phyloP scores from a whole-genome alignment of 2,888 invertebrate genomes.

The Drosophila birchii region DNA sequence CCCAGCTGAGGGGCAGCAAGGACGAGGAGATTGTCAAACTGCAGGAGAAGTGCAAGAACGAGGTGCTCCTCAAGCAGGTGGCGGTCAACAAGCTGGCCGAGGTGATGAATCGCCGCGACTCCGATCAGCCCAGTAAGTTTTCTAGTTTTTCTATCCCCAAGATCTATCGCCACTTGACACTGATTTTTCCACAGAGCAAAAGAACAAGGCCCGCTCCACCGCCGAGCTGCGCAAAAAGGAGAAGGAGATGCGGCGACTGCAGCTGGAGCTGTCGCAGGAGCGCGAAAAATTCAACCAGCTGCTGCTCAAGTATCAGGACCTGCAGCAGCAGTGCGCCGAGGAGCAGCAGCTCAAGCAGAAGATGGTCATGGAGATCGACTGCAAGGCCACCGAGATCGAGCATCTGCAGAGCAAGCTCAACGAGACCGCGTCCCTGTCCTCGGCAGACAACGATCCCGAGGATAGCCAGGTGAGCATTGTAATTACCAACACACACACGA shows the following conservation, averaged over 20 bases:
- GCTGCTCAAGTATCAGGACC: constrained; percentile 93
- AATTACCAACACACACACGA: constrained; percentile 4
- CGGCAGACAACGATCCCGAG: constrained; percentile 94
- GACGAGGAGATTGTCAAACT: constrained; percentile 92
- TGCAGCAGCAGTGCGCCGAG: constrained; percentile 92
- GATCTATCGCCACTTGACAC: too few species aligned
- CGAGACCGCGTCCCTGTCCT: constrained; percentile 96
- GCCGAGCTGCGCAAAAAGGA: constrained; percentile 94
- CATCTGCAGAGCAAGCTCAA: constrained; percentile 94
- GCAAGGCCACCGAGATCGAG: constrained; percentile 98
- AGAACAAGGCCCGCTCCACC: constrained; percentile 91
- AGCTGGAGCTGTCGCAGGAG: constrained; percentile 97
- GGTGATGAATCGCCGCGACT: constrained; percentile 96
- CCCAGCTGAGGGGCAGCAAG: constrained; percentile 88
- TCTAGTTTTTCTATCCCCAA: background rate
- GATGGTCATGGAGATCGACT: constrained; percentile 97
- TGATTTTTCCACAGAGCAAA: constrained; percentile 86
- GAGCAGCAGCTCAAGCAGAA: constrained; percentile 89
- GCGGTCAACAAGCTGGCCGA: constrained; percentile 99
- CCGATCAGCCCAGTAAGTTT: constrained; percentile 87
- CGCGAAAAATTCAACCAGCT: constrained; percentile 97
- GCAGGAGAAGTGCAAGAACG: constrained; percentile 93
- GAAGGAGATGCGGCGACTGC: constrained; percentile 96
- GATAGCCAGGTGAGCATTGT: constrained; percentile 85
- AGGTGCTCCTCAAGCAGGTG: constrained; percentile 94